Evolutionary conservation across 2,888 invertebrate species (phyloP).

Genomic region (Leptarthrus brevirostris): DNA sequence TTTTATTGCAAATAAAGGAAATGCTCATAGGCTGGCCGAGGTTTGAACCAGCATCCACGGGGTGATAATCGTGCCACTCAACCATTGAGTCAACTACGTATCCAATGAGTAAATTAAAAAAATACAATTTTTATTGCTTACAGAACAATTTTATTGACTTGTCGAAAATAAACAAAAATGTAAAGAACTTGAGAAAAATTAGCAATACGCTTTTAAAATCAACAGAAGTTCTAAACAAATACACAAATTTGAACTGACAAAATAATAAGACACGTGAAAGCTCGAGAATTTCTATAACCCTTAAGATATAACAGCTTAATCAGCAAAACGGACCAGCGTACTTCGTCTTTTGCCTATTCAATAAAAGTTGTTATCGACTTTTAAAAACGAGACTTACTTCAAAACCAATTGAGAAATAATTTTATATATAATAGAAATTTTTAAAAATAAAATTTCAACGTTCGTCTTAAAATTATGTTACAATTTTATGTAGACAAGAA

Average conservation of each 20-base stretch:
- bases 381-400: background rate
- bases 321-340: too few species aligned
- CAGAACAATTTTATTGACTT: constrained; percentile 42
- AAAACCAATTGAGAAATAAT: background rate
- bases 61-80: too few species aligned
- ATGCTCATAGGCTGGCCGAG: too few species aligned
- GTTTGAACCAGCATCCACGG: too few species aligned
- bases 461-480: constrained; percentile 31
- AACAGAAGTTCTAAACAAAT: constrained; percentile 32
- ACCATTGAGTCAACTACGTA: too few species aligned
- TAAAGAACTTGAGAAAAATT: constrained; percentile 3
- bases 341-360: background rate
- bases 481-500: constrained; percentile 23
- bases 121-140: constrained; percentile 15
- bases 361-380: background rate
- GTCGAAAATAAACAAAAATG: constrained; percentile 24
- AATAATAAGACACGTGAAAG: background rate
- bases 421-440: background rate
- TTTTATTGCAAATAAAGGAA: too few species aligned
- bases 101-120: background rate
- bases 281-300: background rate
- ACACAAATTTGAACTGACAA: constrained; percentile 6
- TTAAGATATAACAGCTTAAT: too few species aligned
- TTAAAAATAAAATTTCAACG: constrained; percentile 33
- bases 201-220: constrained; percentile 26